phyloP scores from a whole-genome alignment of 2,113 vertebrate species.

The Marcusenius ussheri region DNA sequence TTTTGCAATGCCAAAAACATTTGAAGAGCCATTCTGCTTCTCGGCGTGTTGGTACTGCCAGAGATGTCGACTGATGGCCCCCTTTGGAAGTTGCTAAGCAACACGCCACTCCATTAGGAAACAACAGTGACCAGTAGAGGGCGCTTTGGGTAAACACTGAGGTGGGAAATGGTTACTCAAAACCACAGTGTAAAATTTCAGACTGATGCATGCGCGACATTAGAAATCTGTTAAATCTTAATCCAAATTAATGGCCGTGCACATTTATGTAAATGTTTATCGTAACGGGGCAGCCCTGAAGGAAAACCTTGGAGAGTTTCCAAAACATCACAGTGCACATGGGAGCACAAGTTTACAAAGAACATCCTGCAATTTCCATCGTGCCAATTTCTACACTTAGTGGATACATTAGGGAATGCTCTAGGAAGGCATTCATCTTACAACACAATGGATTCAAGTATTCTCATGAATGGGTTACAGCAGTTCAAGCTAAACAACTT shows the following conservation, averaged over 20 bases:
- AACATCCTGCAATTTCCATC: constrained; percentile 10
- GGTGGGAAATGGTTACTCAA: background rate
- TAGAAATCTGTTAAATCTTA: background rate
- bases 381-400: constrained; percentile 13
- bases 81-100: constrained; percentile 14
- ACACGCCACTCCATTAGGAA: background rate
- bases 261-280: background rate
- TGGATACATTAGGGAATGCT: background rate
- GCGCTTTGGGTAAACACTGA: background rate
- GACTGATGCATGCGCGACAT: background rate
- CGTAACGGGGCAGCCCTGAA: background rate
- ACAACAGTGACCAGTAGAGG: background rate
- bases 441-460: constrained; percentile 10
- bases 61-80: background rate
- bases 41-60: background rate
- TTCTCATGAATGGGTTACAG: constrained; percentile 6
- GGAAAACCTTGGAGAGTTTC: background rate
- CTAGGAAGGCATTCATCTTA: constrained; percentile 20
- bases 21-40: background rate
- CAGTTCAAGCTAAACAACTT: constrained; percentile 4
- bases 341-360: background rate
- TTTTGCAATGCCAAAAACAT: background rate
- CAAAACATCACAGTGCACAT: background rate
- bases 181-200: background rate
- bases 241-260: background rate